Evolutionary conservation across 2,888 invertebrate species (phyloP).

Genomic region (Ophonus ardosiacus): DNA sequence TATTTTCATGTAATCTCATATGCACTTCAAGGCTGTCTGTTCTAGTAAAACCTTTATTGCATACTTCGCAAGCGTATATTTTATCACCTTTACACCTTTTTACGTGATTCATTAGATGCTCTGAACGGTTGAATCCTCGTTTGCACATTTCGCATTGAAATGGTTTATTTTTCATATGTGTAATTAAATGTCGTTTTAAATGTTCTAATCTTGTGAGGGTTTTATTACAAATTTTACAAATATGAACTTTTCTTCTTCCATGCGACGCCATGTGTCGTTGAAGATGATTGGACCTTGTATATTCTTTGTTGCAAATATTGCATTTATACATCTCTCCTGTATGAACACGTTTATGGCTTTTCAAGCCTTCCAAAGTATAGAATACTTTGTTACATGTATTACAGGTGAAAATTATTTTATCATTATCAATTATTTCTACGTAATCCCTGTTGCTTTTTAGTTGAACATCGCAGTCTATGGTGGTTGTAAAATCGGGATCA

Average conservation of each 20-base stretch:
- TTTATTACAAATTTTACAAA: slow-evolving; percentile 75
- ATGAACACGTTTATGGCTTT: slow-evolving; percentile 72
- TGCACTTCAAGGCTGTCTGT: slow-evolving; percentile 74
- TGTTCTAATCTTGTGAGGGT: slow-evolving; percentile 74
- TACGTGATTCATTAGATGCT: slow-evolving; percentile 73
- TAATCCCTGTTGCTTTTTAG: slow-evolving; percentile 68
- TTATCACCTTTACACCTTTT: slow-evolving; percentile 75
- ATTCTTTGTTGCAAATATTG: slow-evolving; percentile 73
- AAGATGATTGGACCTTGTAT: slow-evolving; percentile 73
- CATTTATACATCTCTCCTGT: slow-evolving; percentile 73
- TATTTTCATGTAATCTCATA: slow-evolving; percentile 73
- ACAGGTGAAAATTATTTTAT: slow-evolving; percentile 73
- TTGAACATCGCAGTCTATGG: slow-evolving; percentile 58
- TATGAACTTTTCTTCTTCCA: slow-evolving; percentile 73
- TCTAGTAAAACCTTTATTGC: slow-evolving; percentile 75
- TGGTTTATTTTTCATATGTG: slow-evolving; percentile 74
- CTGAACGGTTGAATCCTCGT: slow-evolving; percentile 74
- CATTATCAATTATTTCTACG: slow-evolving; percentile 73
- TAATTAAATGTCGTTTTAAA: slow-evolving; percentile 73
- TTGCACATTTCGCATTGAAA: slow-evolving; percentile 74
- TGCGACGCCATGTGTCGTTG: slow-evolving; percentile 74
- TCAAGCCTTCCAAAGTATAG: slow-evolving; percentile 73
- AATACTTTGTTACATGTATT: slow-evolving; percentile 73
- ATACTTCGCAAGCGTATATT: slow-evolving; percentile 75
- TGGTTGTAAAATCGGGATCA: slow-evolving; percentile 64